Percentiles rank a stretch among this genome's conserved stretches.
Evolutionary conservation across 2,797 vertebrate genomes (phyloP).

Genomic region (Euphonia xanthogaster): DNA sequence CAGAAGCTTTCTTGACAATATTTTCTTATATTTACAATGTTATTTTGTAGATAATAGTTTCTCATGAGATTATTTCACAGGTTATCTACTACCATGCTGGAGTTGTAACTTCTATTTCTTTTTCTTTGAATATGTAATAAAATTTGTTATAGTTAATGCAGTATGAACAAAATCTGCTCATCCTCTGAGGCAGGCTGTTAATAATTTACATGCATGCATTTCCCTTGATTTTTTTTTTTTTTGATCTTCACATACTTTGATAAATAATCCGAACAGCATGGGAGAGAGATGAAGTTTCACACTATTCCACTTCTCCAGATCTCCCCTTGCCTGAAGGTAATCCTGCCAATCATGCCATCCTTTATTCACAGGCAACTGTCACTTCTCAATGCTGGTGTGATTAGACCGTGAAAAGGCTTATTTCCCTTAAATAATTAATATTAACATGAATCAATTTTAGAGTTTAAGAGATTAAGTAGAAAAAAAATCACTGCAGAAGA

Average conservation of each 20-base stretch:
- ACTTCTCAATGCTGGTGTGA: neutral
- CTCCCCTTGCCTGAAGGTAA: conserved; percentile 40
- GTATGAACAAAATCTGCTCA: neutral
- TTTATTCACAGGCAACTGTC: neutral
- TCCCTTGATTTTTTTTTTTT: conserved; percentile 20
- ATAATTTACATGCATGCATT: conserved; percentile 33
- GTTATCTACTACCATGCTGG: neutral
- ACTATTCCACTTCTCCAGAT: neutral
- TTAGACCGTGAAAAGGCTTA: neutral
- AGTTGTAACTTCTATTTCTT: neutral
- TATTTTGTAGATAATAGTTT: neutral
- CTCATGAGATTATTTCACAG: neutral
- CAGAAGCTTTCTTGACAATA: neutral
- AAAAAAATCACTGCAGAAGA: neutral
- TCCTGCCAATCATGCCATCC: neutral
- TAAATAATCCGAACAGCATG: conserved; percentile 15
- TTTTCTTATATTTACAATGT: neutral
- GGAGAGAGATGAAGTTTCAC: conserved; percentile 38
- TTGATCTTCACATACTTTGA: conserved; percentile 35
- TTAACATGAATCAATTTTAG: neutral
- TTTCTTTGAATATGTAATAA: neutral
- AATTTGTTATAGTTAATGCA: neutral
- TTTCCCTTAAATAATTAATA: conserved; percentile 28
- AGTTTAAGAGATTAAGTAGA: conserved; percentile 6
- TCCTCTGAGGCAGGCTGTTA: conserved; percentile 8